Base-by-base conservation (phyloP, 2,888 invertebrate genomes). In the Plemyria rubiginata region DNA sequence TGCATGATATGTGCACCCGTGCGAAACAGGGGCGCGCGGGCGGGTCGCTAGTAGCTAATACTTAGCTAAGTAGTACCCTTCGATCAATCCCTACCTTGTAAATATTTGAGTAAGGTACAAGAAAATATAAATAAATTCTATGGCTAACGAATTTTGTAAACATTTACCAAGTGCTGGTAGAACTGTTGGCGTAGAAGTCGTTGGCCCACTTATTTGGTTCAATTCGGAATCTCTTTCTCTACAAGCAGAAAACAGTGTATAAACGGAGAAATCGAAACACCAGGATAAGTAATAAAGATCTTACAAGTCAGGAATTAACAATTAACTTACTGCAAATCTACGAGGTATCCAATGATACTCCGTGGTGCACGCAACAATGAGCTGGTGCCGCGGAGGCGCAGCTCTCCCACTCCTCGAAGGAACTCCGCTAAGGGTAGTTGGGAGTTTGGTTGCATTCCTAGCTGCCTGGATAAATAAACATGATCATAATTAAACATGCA, bases 321-420 rank as follows among this genome's bases (percentile, higher is more conserved):
- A n/a, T 6, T n/a, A n/a, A 65, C 81, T 80, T 65, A 88, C 88
- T 88, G 85, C 60, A 90, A 70, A 61, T 90, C 90, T 3, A 78
- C 40, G 16, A 90, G 72, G 65, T 89, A 89, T 0, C 76, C 82
- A n/a, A 79, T 68, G 36, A 85, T 75, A 67, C 84, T 81, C 22
- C 85, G 86, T 0, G 93, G 90, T 2, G 95, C 86, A n/a, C 96
- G 88, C 69, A 96, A 93, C 57, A 96, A 82, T 0, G 93, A 88
- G 38, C 96, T 95, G 13, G 96, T 95, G 8, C 96, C 96, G 54
- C 96, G 88, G 49, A 96, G 93, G 57, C 94, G 94, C 13, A 95
- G 84, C 70, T 95, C 95, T 4, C 94, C 94, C 8, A 96, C 94
- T 0, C 94, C 94, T 28, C 93, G 92, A n/a, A 96, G 82, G 78